phyloP scores from a whole-genome alignment of 2,113 vertebrate species.

The Alligator sinensis region DNA sequence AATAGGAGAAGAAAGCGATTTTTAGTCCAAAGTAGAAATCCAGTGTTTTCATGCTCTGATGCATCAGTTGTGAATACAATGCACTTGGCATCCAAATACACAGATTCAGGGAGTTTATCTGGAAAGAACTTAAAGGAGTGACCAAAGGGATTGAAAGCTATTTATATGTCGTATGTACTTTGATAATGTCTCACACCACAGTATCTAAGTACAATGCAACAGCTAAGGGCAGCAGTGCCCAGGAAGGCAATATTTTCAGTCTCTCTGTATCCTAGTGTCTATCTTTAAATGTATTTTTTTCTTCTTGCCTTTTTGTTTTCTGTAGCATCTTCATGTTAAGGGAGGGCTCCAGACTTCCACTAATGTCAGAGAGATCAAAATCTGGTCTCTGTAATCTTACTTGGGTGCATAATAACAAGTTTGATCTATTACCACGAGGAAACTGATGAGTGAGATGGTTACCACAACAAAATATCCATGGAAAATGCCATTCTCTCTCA shows the following conservation, averaged over 20 bases:
- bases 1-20: background rate
- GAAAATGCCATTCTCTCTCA: background rate
- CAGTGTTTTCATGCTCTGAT: background rate
- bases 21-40: background rate
- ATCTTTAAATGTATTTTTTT: background rate
- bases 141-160: fast-evolving
- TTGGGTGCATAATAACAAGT: background rate
- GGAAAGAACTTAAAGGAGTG: background rate
- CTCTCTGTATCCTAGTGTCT: background rate
- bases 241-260: background rate
- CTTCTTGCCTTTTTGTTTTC: background rate
- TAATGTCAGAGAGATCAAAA: background rate
- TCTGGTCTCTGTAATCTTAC: background rate
- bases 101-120: background rate
- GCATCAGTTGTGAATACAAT: background rate
- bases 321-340: background rate
- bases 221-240: background rate
- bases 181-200: background rate
- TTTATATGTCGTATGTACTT: background rate
- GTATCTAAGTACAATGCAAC: background rate
- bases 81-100: background rate
- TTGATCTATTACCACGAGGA: background rate
- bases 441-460: background rate
- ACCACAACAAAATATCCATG: background rate
- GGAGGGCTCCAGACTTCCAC: background rate